phyloP scores from a whole-genome alignment of 2,797 vertebrate genomes.

The Poecile montanus region DNA sequence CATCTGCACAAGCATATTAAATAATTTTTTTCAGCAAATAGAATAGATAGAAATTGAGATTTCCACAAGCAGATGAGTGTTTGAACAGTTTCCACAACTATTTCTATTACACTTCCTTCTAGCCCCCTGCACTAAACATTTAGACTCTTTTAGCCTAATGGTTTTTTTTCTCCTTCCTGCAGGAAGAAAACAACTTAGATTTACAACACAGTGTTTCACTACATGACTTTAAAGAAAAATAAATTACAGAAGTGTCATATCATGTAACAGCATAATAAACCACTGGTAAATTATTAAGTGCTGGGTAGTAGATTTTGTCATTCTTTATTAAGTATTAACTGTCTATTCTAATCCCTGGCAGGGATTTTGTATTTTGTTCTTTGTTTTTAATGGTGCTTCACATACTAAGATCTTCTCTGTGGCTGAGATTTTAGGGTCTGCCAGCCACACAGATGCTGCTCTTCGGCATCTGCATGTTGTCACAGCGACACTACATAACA shows the following conservation, averaged over 20 bases:
- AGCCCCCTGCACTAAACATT: not conserved
- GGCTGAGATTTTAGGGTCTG: not conserved
- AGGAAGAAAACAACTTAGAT: not conserved
- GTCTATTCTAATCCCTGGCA: not conserved
- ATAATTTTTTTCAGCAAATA: not conserved
- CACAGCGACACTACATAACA: not conserved
- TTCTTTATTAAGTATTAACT: not conserved
- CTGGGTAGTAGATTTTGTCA: not conserved
- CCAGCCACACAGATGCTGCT: not conserved
- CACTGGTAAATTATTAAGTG: constrained; percentile 20
- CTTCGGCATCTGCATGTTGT: not conserved
- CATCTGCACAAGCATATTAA: not conserved
- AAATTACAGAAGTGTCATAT: constrained; percentile 13
- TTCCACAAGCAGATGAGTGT: not conserved
- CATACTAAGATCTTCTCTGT: not conserved
- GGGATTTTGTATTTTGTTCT: not conserved
- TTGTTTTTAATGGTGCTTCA: not conserved
- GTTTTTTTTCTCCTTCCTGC: not conserved
- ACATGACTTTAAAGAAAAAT: constrained; percentile 30
- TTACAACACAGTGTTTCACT: not conserved
- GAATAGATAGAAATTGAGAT: not conserved
- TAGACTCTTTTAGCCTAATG: not conserved
- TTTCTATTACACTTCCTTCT: not conserved
- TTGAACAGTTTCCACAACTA: not conserved
- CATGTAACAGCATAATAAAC: constrained; percentile 15